Conservation (phyloP, 2,113 vertebrate species). For the Aptenodytes patagonicus region DNA sequence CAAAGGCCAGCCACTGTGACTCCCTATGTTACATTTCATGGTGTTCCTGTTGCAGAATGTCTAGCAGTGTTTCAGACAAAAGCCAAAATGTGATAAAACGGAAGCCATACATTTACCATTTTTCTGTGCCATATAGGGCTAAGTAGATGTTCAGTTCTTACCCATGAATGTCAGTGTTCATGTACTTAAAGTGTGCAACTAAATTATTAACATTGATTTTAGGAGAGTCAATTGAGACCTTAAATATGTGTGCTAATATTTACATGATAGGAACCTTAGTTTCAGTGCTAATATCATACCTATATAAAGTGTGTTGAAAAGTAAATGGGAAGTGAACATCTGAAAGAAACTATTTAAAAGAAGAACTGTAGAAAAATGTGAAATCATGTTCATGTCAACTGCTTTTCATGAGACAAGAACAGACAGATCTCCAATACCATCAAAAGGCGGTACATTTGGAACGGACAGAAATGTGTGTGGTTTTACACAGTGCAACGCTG, state of each 20-base stretch:
- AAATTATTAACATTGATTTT: not conserved
- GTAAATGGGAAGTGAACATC: not conserved
- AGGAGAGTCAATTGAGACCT: not conserved
- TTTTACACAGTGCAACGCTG: not conserved
- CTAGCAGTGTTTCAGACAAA: not conserved
- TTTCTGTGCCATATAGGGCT: not conserved
- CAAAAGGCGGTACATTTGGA: not conserved
- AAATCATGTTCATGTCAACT: not conserved
- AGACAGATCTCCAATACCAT: not conserved
- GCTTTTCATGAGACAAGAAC: not conserved
- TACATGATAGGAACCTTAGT: not conserved
- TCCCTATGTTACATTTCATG: not conserved
- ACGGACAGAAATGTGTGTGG: not conserved
- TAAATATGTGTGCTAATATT: not conserved
- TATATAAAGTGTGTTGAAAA: not conserved
- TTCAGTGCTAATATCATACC: not conserved
- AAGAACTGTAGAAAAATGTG: not conserved
- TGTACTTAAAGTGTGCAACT: not conserved
- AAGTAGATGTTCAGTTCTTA: not conserved
- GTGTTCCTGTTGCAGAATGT: not conserved
- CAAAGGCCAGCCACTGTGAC: not conserved
- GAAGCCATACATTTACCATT: not conserved
- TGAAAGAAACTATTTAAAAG: not conserved
- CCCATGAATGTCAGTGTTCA: not conserved
- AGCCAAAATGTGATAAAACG: not conserved